Evolutionary conservation across 2,797 vertebrate genomes (phyloP).

Genomic region (Rhyacichthys aspro): DNA sequence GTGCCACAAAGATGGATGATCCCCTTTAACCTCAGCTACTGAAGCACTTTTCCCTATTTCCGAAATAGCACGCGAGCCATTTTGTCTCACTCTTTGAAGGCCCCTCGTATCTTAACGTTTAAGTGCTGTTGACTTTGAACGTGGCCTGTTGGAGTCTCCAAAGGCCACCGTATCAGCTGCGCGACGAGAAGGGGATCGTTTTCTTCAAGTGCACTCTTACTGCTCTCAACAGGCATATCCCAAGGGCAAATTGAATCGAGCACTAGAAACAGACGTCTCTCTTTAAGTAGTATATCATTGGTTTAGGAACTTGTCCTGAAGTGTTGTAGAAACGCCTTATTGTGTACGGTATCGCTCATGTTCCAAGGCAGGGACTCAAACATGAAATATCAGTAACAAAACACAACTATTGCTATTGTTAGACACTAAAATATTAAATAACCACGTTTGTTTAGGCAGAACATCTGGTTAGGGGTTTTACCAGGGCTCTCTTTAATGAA

Average conservation of each 20-base stretch:
- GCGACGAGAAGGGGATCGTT: conserved; percentile 39
- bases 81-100: conserved; percentile 56
- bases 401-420: too few relatives aligned
- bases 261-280: conserved; percentile 37
- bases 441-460: too few relatives aligned
- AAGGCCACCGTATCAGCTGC: conserved; percentile 35
- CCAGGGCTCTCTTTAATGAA: too few relatives aligned
- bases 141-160: conserved; percentile 38
- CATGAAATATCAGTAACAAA: not conserved
- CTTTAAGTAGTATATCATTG: conserved; percentile 26
- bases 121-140: conserved; percentile 72
- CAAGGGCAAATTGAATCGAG: conserved; percentile 56
- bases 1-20: conserved; percentile 58
- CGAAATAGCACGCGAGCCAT: conserved; percentile 46
- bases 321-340: conserved; percentile 17
- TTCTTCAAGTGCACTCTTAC: conserved; percentile 49
- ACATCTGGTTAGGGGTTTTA: too few relatives aligned
- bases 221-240: conserved; percentile 45
- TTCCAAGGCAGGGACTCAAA: too few relatives aligned
- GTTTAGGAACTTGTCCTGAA: conserved; percentile 20
- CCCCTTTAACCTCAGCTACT: conserved; percentile 63
- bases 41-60: conserved; percentile 36
- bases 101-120: conserved; percentile 50
- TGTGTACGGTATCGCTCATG: too few relatives aligned
- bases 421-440: too few relatives aligned